Evolutionary conservation across 2,888 invertebrate genomes (phyloP).

Genomic region (Volucella zonaria): DNA sequence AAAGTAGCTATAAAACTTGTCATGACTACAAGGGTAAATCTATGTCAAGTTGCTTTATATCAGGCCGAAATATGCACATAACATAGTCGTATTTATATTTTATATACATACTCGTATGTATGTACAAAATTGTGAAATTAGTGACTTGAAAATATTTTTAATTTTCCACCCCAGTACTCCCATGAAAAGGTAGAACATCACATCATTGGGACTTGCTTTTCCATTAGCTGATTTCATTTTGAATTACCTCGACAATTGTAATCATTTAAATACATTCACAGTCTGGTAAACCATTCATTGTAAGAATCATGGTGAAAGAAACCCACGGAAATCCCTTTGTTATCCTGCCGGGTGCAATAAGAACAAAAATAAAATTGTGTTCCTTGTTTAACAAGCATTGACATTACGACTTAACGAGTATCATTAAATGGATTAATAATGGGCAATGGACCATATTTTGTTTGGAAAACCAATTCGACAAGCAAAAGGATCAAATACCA

Average conservation of each 20-base stretch:
- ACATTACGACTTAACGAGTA: conserved; percentile 52
- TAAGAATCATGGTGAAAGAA: conserved; percentile 30
- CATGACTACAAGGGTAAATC: too few species aligned
- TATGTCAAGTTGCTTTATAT: too few species aligned
- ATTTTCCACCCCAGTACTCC: conserved; percentile 68
- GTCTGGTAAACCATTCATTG: too few species aligned
- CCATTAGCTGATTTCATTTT: conserved; percentile 46
- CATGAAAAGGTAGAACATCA: conserved; percentile 30
- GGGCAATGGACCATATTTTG: conserved; percentile 38
- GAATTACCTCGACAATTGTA: conserved; percentile 57
- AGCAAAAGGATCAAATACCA: conserved; percentile 3
- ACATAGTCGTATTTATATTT: too few species aligned
- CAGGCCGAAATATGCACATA: too few species aligned
- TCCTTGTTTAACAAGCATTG: conserved; percentile 61
- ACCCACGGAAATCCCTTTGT: conserved; percentile 67
- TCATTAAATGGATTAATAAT: conserved; percentile 74
- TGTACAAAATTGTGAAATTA: conserved; percentile 75
- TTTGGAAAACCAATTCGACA: neutral
- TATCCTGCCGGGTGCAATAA: conserved; percentile 54
- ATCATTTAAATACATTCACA: too few species aligned
- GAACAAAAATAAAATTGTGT: conserved; percentile 53
- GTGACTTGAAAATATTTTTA: conserved; percentile 74
- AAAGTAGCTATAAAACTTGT: too few species aligned
- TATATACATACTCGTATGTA: too few species aligned
- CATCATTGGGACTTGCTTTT: conserved; percentile 10